A percentile compares a stretch with the other conserved stretches of the same genome.
Conservation (phyloP, 2,888 invertebrate genomes). For the Ennomos fuscantarius region DNA sequence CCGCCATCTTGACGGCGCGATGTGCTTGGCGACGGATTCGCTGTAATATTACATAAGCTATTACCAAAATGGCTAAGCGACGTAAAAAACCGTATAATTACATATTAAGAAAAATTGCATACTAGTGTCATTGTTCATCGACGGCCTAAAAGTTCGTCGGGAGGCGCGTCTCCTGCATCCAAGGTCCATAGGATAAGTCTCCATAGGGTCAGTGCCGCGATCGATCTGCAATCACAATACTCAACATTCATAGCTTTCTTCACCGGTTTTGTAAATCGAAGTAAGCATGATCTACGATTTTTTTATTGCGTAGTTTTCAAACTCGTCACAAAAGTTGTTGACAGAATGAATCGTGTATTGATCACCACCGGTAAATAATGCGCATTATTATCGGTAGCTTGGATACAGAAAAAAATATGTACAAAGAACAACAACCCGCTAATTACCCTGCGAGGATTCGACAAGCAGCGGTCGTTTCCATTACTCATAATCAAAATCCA, state of each 20-base stretch:
- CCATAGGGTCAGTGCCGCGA: conserved; percentile 90
- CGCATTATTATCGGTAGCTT: no score
- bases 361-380: no score
- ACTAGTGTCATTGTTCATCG: conserved; percentile 49
- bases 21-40: conserved; percentile 54
- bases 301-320: no score
- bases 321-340: no score
- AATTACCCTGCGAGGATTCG: conserved; percentile 6
- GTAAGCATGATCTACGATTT: no score
- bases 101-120: conserved; percentile 14
- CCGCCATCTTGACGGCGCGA: conserved; percentile 53
- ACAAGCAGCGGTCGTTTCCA: conserved; percentile 9
- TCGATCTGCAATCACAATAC: conserved; percentile 80
- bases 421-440: no score
- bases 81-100: background rate
- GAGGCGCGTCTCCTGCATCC: conserved; percentile 26
- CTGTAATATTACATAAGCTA: conserved; percentile 34
- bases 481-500: conserved; percentile 34
- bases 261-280: no score
- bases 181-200: conserved; percentile 68
- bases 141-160: conserved; percentile 41
- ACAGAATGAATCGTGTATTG: no score
- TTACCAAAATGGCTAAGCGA: conserved; percentile 8
- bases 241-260: no score
- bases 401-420: no score